Evolutionary conservation across 2,888 invertebrate genomes (phyloP).

Genomic region (Nephrotoma flavescens): DNA sequence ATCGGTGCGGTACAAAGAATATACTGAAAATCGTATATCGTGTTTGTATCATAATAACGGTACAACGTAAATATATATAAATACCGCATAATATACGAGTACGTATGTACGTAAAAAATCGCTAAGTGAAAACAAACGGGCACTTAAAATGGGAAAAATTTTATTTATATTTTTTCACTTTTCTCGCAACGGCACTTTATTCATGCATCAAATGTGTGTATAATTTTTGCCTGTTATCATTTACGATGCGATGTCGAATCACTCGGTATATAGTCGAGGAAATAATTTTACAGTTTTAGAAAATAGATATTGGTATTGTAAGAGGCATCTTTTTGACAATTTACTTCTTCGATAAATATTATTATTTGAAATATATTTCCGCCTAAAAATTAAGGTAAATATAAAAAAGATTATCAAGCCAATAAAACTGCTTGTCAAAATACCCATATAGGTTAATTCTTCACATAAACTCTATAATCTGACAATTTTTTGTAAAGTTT

Average conservation of each 20-base stretch:
- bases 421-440: no score
- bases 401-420: no score
- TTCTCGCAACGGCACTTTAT: background rate
- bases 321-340: no score
- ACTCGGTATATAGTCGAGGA: background rate
- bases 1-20: background rate
- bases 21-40: background rate
- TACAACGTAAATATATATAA: background rate
- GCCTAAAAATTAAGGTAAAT: no score
- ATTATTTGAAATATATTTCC: no score
- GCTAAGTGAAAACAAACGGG: conserved; percentile 4
- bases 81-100: background rate
- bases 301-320: no score
- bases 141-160: background rate
- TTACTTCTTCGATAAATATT: no score
- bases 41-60: background rate
- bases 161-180: background rate
- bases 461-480: no score
- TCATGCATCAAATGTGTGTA: background rate
- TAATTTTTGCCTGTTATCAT: background rate
- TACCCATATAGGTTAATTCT: no score
- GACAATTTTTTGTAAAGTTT: no score
- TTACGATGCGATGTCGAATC: background rate
- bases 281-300: background rate
- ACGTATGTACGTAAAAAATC: background rate